Conservation (phyloP, 2,888 invertebrate species). For the Drosophila rellima region DNA sequence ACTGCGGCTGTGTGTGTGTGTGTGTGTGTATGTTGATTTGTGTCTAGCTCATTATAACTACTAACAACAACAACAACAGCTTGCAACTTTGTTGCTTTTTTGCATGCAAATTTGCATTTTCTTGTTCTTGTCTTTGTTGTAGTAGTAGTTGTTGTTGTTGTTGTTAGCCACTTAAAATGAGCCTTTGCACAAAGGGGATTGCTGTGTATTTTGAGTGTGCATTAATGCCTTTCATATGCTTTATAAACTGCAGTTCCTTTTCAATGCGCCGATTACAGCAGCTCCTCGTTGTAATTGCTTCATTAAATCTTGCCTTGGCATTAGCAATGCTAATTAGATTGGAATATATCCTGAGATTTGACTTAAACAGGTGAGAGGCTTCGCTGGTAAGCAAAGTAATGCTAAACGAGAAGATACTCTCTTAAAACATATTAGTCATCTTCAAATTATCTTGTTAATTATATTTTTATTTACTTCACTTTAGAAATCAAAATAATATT, state of each 20-base stretch:
- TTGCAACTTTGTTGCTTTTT: slow-evolving; percentile 8
- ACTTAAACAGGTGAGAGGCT: background rate
- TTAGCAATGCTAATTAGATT: slow-evolving; percentile 13
- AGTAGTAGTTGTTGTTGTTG: slow-evolving; percentile 13
- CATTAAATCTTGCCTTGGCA: slow-evolving; percentile 5
- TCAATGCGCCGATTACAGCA: slow-evolving; percentile 17
- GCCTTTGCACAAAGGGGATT: background rate
- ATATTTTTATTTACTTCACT: no score
- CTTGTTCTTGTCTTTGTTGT: slow-evolving; percentile 5
- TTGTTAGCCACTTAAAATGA: slow-evolving; percentile 26
- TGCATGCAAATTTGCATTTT: slow-evolving; percentile 33
- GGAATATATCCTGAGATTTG: slow-evolving; percentile 10
- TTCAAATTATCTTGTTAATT: no score
- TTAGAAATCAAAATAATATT: no score
- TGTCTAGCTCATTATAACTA: slow-evolving; percentile 53
- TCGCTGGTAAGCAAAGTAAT: background rate
- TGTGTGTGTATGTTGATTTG: slow-evolving; percentile 19
- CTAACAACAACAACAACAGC: slow-evolving; percentile 17
- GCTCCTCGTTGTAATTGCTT: slow-evolving; percentile 11
- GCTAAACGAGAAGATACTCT: slow-evolving; percentile 4
- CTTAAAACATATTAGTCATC: no score
- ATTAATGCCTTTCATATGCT: slow-evolving; percentile 19
- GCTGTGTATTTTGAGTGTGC: background rate
- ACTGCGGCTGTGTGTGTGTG: slow-evolving; percentile 39
- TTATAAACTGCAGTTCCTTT: background rate